Evolutionary conservation across 2,888 invertebrate species (phyloP).

Genomic region (Acrobasis suavella): DNA sequence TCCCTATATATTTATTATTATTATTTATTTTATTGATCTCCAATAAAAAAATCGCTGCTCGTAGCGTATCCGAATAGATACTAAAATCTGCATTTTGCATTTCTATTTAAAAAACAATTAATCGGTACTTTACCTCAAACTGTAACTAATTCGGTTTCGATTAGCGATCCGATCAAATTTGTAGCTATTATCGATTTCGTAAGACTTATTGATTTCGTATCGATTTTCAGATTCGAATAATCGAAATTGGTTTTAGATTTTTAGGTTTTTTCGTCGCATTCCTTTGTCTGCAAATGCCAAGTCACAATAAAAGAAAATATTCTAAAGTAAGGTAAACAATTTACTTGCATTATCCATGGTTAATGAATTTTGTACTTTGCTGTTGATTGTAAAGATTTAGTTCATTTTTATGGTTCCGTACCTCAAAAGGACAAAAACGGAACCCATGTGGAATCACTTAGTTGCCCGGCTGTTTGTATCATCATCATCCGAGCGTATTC

Average conservation of each 20-base stretch:
- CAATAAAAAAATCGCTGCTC: neutral
- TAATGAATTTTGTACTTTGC: too few relatives aligned
- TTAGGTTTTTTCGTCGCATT: neutral
- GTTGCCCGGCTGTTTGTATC: too few relatives aligned
- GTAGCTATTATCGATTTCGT: constrained; percentile 12
- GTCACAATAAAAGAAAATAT: too few relatives aligned
- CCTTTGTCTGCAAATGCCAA: too few relatives aligned
- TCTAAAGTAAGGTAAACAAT: too few relatives aligned
- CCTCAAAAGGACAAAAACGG: too few relatives aligned
- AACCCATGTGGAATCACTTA: too few relatives aligned
- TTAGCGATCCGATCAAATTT: constrained; percentile 14
- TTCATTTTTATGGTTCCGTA: too few relatives aligned
- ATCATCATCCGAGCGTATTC: too few relatives aligned
- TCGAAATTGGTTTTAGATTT: neutral
- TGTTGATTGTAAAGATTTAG: too few relatives aligned
- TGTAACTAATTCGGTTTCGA: constrained; percentile 18
- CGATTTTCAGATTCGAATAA: constrained; percentile 6
- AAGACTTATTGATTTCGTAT: neutral
- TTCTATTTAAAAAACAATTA: constrained; percentile 34
- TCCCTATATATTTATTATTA: too few relatives aligned
- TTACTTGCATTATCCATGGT: too few relatives aligned
- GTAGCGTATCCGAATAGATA: neutral
- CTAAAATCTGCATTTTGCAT: constrained; percentile 15
- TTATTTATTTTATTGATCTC: neutral
- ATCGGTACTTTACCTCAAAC: constrained; percentile 21